phyloP scores from a whole-genome alignment of 2,797 vertebrate genomes.

The Melanotaenia pygmaea region DNA sequence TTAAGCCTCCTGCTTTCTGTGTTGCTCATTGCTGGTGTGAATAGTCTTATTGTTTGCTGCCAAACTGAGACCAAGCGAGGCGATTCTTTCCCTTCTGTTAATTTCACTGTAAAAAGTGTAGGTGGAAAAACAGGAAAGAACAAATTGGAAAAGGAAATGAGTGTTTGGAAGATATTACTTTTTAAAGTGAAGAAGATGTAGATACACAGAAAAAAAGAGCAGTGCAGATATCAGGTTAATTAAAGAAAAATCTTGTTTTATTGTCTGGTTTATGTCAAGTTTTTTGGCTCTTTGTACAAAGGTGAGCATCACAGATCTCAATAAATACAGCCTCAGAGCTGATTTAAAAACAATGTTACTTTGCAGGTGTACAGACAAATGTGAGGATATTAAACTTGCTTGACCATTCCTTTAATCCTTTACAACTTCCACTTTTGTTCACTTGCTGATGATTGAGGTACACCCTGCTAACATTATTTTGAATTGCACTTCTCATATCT shows the following conservation, averaged over 20 bases:
- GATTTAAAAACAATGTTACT: too few species aligned
- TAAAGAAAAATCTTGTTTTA: not conserved
- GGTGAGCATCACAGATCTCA: too few species aligned
- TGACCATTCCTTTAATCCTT: not conserved
- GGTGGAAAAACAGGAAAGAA: slow-evolving; percentile 11
- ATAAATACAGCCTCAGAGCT: too few species aligned
- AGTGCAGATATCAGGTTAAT: not conserved
- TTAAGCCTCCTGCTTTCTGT: slow-evolving; percentile 37
- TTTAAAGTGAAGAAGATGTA: not conserved
- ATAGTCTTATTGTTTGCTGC: slow-evolving; percentile 81
- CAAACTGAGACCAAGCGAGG: slow-evolving; percentile 66
- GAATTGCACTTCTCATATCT: too few species aligned
- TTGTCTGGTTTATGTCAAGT: not conserved
- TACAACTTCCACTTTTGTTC: not conserved
- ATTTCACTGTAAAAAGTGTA: slow-evolving; percentile 45
- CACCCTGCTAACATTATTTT: too few species aligned
- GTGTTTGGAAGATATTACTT: too few species aligned
- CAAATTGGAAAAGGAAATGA: not conserved
- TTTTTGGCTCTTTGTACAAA: not conserved
- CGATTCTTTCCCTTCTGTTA: slow-evolving; percentile 43
- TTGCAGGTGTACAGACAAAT: too few species aligned
- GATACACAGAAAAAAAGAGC: not conserved
- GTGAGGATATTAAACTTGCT: not conserved
- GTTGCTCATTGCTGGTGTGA: slow-evolving; percentile 73
- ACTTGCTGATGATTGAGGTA: too few species aligned